Evolutionary conservation across 2,888 invertebrate genomes (phyloP).

Genomic region (Leucoma salicis): DNA sequence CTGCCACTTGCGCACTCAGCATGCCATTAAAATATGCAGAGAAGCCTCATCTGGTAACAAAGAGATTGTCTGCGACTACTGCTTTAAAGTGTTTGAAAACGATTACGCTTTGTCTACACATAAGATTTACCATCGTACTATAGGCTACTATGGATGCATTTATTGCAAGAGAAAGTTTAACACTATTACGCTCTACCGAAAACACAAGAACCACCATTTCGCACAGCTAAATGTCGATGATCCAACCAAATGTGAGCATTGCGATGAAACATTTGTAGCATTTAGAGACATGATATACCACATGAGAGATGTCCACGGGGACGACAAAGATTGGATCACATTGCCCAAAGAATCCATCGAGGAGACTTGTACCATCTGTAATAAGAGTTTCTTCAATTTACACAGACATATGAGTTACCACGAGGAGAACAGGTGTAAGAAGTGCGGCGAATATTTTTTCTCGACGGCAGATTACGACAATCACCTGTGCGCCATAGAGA

Average conservation of each 20-base stretch:
- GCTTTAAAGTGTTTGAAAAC: constrained; percentile 72
- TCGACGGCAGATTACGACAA: constrained; percentile 65
- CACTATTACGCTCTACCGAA: constrained; percentile 68
- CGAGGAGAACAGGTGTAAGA: constrained; percentile 73
- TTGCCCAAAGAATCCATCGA: constrained; percentile 68
- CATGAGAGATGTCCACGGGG: constrained; percentile 71
- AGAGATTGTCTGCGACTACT: constrained; percentile 71
- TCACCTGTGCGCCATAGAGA: constrained; percentile 72
- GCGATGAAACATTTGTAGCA: constrained; percentile 79
- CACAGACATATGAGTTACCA: constrained; percentile 71
- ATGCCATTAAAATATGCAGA: constrained; percentile 50
- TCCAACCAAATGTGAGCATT: constrained; percentile 73
- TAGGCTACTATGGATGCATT: constrained; percentile 72
- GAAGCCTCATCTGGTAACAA: constrained; percentile 51
- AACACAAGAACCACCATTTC: constrained; percentile 78
- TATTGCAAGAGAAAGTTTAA: constrained; percentile 78
- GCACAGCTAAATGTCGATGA: constrained; percentile 66
- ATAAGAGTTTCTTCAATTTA: constrained; percentile 69
- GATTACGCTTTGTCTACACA: constrained; percentile 64
- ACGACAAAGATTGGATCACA: constrained; percentile 73
- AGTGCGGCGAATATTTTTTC: constrained; percentile 73
- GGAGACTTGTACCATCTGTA: constrained; percentile 68
- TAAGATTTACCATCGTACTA: constrained; percentile 69
- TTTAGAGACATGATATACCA: constrained; percentile 78
- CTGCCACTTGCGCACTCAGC: constrained; percentile 70